Conservation (phyloP, 2,113 vertebrate species). For the Petrocephalus microphthalmus region DNA sequence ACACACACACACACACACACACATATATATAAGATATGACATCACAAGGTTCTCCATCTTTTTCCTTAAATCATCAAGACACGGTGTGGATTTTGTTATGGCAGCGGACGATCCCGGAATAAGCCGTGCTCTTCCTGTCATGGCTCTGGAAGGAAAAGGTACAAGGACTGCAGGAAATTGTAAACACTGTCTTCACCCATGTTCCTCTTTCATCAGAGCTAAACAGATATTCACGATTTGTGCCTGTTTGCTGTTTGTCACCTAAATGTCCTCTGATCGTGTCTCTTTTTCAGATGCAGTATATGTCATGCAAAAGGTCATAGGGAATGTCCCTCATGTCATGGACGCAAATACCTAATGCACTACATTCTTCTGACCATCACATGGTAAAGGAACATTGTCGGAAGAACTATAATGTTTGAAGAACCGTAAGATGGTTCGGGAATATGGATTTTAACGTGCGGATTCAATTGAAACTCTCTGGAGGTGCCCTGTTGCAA, state of each 20-base stretch:
- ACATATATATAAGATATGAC: not conserved
- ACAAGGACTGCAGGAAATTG: not conserved
- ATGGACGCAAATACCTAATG: conserved; percentile 57
- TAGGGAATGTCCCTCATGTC: conserved; percentile 53
- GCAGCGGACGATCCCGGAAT: conserved; percentile 37
- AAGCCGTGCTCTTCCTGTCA: conserved; percentile 51
- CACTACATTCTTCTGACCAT: conserved; percentile 64
- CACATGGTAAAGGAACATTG: conserved; percentile 48
- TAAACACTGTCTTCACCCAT: not conserved
- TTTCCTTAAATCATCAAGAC: conserved; percentile 39
- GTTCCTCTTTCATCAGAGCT: not conserved
- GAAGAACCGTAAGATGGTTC: not conserved
- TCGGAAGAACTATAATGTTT: too few species aligned
- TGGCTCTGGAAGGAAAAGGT: conserved; percentile 54
- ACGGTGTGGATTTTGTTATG: conserved; percentile 53
- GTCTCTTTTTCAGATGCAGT: conserved; percentile 48
- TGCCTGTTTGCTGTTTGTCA: not conserved
- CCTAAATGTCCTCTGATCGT: not conserved
- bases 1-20: too few species aligned
- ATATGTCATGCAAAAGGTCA: conserved; percentile 58
- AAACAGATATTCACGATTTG: too few species aligned
- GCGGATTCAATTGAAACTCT: not conserved
- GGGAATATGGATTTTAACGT: too few species aligned
- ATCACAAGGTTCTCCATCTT: not conserved
- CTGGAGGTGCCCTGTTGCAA: not conserved